Percentiles rank a stretch among this genome's conserved stretches.
Conservation (phyloP, 2,797 vertebrate species). For the Thalassophryne amazonica region DNA sequence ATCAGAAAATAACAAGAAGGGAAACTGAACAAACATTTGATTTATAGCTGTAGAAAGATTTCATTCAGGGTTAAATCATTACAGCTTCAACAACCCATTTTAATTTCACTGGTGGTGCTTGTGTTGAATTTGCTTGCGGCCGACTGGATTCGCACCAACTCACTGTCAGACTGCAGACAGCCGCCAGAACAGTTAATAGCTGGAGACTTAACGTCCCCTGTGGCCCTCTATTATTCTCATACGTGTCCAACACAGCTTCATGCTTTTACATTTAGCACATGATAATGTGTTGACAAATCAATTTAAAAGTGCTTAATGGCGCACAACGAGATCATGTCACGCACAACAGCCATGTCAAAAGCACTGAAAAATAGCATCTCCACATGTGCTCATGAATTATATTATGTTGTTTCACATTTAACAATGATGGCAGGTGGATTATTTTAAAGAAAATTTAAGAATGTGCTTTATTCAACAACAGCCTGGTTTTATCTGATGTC, state of each 20-base stretch:
- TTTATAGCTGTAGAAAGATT: too few species aligned
- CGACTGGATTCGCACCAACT: slow-evolving; percentile 2
- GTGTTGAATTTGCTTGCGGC: slow-evolving; percentile 5
- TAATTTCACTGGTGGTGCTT: too few species aligned
- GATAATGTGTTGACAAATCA: slow-evolving; percentile 70
- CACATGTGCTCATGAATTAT: too few species aligned
- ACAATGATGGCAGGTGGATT: too few species aligned
- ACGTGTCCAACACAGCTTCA: slow-evolving; percentile 40
- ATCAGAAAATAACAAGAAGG: too few species aligned
- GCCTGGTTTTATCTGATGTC: too few species aligned
- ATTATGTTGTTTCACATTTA: too few species aligned
- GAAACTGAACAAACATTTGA: too few species aligned
- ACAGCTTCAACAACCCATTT: too few species aligned
- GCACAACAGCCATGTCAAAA: slow-evolving; percentile 31
- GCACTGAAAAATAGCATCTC: slow-evolving; percentile 18
- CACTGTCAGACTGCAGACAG: slow-evolving; percentile 34
- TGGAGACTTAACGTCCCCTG: slow-evolving; percentile 40
- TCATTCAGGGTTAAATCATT: too few species aligned
- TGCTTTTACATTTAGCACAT: slow-evolving; percentile 61
- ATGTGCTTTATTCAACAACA: too few species aligned
- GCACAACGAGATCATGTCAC: slow-evolving; percentile 54
- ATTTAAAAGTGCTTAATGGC: slow-evolving; percentile 52
- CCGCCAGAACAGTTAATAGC: slow-evolving; percentile 47
- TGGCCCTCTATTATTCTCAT: slow-evolving; percentile 44
- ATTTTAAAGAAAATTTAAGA: too few species aligned